Evolutionary conservation across 1,140 invertebrate species (phyloP).

Genomic region (Glomeris maerens): DNA sequence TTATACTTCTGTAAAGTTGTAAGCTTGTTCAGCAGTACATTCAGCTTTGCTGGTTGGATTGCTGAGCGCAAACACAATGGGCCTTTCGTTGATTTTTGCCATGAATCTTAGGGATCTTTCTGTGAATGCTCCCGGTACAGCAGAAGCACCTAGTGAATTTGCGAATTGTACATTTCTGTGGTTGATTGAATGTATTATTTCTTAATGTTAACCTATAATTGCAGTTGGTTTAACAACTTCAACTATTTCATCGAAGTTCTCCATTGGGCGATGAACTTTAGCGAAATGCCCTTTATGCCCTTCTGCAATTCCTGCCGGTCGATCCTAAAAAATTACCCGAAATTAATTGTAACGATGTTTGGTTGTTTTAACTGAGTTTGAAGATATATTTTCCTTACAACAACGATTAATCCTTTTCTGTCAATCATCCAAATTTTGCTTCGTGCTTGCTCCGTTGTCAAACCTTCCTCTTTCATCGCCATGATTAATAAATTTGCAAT

Average conservation of each 20-base stretch:
- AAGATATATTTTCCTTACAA: no score
- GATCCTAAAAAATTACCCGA: background rate
- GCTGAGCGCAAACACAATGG: conserved; percentile 87
- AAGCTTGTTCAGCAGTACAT: conserved; percentile 87
- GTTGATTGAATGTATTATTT: background rate
- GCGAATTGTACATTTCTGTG: background rate
- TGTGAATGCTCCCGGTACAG: conserved; percentile 73
- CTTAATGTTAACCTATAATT: conserved; percentile 54
- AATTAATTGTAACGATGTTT: background rate
- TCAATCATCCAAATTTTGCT: conserved; percentile 58
- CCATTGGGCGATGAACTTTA: conserved; percentile 62
- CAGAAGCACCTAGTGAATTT: conserved; percentile 56
- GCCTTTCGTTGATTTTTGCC: conserved; percentile 68
- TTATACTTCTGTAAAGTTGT: conserved; percentile 61
- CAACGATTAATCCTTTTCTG: conserved; percentile 32
- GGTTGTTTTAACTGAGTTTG: no score
- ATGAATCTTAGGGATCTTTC: conserved; percentile 68
- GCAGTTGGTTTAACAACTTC: conserved; percentile 66
- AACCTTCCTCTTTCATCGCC: conserved; percentile 67
- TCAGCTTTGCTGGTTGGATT: conserved; percentile 94
- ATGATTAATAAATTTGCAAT: conserved; percentile 75
- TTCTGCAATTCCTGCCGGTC: background rate
- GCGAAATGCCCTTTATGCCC: conserved; percentile 67
- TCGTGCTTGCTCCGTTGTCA: conserved; percentile 54
- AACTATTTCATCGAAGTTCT: conserved; percentile 60